Evolutionary conservation across 1,140 invertebrate genomes (phyloP).

Genomic region (Sitodiplosis mosellana): DNA sequence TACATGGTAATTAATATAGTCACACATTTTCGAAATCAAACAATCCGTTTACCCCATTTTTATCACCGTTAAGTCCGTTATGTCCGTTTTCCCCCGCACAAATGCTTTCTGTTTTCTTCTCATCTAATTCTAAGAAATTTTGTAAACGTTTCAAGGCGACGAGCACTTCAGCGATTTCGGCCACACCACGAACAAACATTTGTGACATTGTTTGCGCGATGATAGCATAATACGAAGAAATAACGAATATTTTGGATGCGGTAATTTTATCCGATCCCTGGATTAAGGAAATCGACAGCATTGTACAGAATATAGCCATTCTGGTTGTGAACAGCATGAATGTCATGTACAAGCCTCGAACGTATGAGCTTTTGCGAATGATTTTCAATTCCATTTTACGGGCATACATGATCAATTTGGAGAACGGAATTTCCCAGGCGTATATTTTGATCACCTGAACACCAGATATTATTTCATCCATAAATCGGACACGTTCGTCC

Average conservation of each 20-base stretch:
- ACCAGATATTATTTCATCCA: slow-evolving; percentile 59
- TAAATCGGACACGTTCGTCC: slow-evolving; percentile 53
- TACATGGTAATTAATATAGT: not conserved
- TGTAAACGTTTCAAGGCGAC: slow-evolving; percentile 40
- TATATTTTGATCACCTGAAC: slow-evolving; percentile 61
- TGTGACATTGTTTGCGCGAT: slow-evolving; percentile 44
- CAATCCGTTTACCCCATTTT: not conserved
- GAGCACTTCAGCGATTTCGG: slow-evolving; percentile 36
- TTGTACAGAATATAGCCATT: slow-evolving; percentile 40
- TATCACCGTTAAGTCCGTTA: not conserved
- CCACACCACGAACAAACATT: slow-evolving; percentile 49
- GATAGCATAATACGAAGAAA: slow-evolving; percentile 41
- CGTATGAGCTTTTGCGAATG: slow-evolving; percentile 41
- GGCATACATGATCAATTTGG: slow-evolving; percentile 34
- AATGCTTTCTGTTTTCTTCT: slow-evolving; percentile 17
- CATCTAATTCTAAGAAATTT: slow-evolving; percentile 30
- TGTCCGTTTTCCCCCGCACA: not conserved
- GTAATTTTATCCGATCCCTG: slow-evolving; percentile 29
- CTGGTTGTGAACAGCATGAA: slow-evolving; percentile 51
- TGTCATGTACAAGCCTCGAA: slow-evolving; percentile 53
- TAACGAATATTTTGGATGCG: slow-evolving; percentile 43
- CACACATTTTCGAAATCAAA: not conserved
- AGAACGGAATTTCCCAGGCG: slow-evolving; percentile 56
- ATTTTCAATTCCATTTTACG: slow-evolving; percentile 39
- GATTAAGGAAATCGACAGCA: slow-evolving; percentile 36